These are phyloP conservation scores for Oncorhynchus gorbuscha DNA, from an alignment of 2,113 vertebrate species.

Conservation along the genomic window DNA sequence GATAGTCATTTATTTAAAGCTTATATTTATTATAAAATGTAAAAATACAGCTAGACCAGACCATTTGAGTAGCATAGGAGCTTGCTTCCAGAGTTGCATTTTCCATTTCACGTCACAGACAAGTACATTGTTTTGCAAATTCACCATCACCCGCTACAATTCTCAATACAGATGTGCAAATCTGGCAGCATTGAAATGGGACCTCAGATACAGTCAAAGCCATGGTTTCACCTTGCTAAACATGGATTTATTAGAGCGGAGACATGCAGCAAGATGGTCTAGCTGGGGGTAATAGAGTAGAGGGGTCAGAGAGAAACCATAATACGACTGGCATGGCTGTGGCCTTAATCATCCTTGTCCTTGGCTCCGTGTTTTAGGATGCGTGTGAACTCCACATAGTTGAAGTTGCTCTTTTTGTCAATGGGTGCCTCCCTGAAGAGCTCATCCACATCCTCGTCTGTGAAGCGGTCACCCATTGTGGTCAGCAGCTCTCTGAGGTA, in stretches of 20 bases:
- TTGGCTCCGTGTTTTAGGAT: constrained; percentile 93
- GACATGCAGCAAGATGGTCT: constrained; percentile 77
- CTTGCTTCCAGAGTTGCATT: constrained; percentile 35
- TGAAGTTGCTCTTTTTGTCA: constrained; percentile 93
- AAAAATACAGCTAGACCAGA: constrained; percentile 88
- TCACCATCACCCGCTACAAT: constrained; percentile 64
- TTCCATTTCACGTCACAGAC: constrained; percentile 5
- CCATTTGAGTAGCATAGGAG: constrained; percentile 61
- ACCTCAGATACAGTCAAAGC: constrained; percentile 76
- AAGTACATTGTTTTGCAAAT: constrained; percentile 34
- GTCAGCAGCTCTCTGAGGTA: constrained; percentile 90
- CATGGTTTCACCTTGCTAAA: constrained; percentile 71
- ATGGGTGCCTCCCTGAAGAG: constrained; percentile 93
- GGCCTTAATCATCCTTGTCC: constrained; percentile 89
- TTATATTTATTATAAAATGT: constrained; percentile 91
- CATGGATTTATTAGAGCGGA: constrained; percentile 58
- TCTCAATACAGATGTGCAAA: constrained; percentile 74
- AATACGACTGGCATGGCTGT: constrained; percentile 26
- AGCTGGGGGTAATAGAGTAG: constrained; percentile 41
- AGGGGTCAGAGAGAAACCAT: constrained; percentile 9
- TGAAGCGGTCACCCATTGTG: constrained; percentile 93
- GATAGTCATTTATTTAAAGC: constrained; percentile 84
- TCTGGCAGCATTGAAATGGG: constrained; percentile 63
- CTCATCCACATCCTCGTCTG: constrained; percentile 93
- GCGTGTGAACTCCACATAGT: constrained; percentile 91